Evolutionary conservation across 2,113 vertebrate species (phyloP).

Genomic region (Psettodes erumei): DNA sequence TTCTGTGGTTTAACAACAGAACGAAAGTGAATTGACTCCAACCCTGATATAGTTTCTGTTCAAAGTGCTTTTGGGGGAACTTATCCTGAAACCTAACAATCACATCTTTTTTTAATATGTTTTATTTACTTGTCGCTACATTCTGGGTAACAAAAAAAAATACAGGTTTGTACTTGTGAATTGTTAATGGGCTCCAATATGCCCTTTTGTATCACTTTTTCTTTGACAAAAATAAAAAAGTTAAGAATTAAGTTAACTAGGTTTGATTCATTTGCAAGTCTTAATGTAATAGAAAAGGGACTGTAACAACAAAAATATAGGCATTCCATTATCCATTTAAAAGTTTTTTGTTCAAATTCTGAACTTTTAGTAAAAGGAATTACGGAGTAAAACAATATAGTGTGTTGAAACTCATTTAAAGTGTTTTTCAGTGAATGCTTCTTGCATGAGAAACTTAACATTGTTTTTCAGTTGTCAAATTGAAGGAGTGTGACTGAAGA

Average conservation of each 20-base stretch:
- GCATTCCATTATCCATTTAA: too few species aligned
- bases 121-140: conserved; percentile 15
- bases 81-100: conserved; percentile 32
- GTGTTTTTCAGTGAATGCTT: too few species aligned
- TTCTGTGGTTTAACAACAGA: not conserved
- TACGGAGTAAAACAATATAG: too few species aligned
- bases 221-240: conserved; percentile 69
- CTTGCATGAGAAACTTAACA: too few species aligned
- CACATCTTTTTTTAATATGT: conserved; percentile 21
- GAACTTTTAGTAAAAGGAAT: too few species aligned
- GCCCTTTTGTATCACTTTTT: conserved; percentile 67
- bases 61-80: conserved; percentile 51
- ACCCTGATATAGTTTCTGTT: conserved; percentile 13
- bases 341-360: too few species aligned
- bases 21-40: conserved; percentile 15
- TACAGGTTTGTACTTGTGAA: conserved; percentile 57
- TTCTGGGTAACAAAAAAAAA: conserved; percentile 27
- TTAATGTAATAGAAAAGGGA: not conserved
- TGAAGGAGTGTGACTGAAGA: not conserved
- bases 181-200: conserved; percentile 30
- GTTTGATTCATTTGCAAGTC: conserved; percentile 10
- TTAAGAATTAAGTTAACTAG: conserved; percentile 43
- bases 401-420: too few species aligned
- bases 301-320: not conserved
- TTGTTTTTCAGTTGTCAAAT: not conserved